Base-by-base conservation (phyloP, 92 coral and sea anemone genomes). In the Epizoanthus fatuus region DNA sequence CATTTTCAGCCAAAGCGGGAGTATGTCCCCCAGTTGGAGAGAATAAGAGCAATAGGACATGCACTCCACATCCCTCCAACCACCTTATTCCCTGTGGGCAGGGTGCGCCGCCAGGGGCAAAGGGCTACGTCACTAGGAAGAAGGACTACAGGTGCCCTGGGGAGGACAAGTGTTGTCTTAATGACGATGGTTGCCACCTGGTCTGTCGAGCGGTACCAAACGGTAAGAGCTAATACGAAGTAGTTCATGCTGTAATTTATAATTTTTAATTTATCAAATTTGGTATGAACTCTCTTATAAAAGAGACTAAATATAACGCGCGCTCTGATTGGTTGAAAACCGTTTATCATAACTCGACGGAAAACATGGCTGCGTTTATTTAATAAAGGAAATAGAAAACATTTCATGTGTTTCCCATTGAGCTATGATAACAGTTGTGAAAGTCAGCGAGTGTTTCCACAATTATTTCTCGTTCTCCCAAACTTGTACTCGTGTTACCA, bases 161-260 rank as follows among this genome's bases (percentile, higher is more conserved):
- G 3, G 92, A 89, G 49, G 88, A 89, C 68, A 89, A 77, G 52
- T 89, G 92, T 69, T 89, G 92, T 59, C 75, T 83, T 75, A 87
- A 73, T 35, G 42, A 79, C 0, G 55, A 56, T 47, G 92, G 88
- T 0, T 89, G 92, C 57, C 79, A 74, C n/a, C 66, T 68, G 39
- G 64, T 89, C 74, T 89, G 92, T 51, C 92, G 88, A 5, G 53
- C 63, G 44, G 79, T 87, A 68, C 81, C 92, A 14, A 75, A 75
- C 42, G 81, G 92, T 89, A 51, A 84, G 86, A 19, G 7, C 7
- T 29, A 29, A 42, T 20, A 19, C 42, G 40, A 71, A 66, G 49
- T 66, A 66, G 16, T 4, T 62, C 4, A 10, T 9, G 19, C 44
- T 64, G 53, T 22, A 22, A 22, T 22, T 22, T 22, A 22, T 7